Conservation (phyloP, 2,797 vertebrate species). For the Hylomyscus alleni region DNA sequence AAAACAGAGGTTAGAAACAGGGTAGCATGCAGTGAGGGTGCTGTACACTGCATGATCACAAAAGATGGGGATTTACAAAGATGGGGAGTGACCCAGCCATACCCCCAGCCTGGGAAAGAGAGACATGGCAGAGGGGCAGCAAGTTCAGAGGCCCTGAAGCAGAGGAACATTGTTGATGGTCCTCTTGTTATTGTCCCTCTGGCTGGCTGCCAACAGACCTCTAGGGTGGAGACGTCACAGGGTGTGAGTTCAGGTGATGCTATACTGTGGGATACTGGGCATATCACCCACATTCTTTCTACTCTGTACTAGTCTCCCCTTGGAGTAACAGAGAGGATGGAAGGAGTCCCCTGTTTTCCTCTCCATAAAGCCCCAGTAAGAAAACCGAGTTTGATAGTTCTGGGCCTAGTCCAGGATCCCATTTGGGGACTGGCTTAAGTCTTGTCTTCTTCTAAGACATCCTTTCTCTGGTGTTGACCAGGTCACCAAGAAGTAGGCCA, state of each 20-base stretch:
- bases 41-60: background rate
- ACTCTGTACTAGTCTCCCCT: accelerated
- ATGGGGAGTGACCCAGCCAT: background rate
- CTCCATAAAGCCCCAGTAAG: background rate
- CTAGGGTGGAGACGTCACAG: background rate
- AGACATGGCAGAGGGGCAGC: background rate
- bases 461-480: background rate
- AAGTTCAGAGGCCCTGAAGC: background rate
- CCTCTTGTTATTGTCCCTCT: background rate
- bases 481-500: background rate
- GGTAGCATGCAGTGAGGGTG: accelerated
- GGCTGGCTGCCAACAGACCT: accelerated
- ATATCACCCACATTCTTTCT: background rate
- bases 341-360: background rate
- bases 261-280: background rate
- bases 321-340: accelerated
- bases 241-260: accelerated
- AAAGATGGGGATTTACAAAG: background rate
- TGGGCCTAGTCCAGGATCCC: too few species aligned
- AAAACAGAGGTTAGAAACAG: background rate
- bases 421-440: background rate
- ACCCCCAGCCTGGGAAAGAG: accelerated
- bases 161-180: background rate
- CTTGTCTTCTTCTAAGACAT: background rate
- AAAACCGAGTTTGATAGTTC: background rate